Evolutionary conservation across 2,113 vertebrate genomes (phyloP), one percentile per base, ranked within the genome.

Genomic region (Marmota monax): DNA sequence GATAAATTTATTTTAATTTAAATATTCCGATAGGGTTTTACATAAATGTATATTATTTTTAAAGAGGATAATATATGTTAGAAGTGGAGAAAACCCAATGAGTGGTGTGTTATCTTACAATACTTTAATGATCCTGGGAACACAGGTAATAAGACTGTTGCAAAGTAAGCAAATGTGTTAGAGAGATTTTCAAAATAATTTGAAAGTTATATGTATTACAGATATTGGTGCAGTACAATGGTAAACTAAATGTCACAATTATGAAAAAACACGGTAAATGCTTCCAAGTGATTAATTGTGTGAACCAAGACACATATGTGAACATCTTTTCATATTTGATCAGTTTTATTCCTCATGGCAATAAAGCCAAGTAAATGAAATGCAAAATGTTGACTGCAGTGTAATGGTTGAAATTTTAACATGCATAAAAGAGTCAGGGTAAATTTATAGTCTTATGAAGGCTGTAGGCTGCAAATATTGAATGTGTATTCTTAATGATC

Each of bases 341-440:
- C 72, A 84, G 8, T 94, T 96, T 90, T 96, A 92, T 94, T 97
- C 69, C 78, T 93, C 51, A 65, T 89, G 79, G 48, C 76, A 93
- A 93, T 89, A 97, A 97, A 92, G 79, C 76, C 84, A 95, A 93
- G 72, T 74, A 96, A 96, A 94, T 78, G 65, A 95, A 90, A 93
- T 94, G 51, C 74, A 96, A 74, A 95, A 63, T 90, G 32, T 93
- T 96, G 51, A 90, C 86, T 93, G 89, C 32, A 25, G 2, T 85
- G 65, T 93, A 94, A 86, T 88, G 39, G 70, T 78, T 89, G 86
- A 82, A 93, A 95, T 82, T 87, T 96, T 94, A 89, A 89, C 42
- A 74, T 80, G 39, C 63, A 77, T 97, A 69, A 98, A 95, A 51
- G 39, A 95, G 61, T 97, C 90, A 94, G 65, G 23, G 39, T 87